These are phyloP conservation scores for Cephalopholis sonnerati DNA, from an alignment of 2,113 vertebrate genomes.

Conservation along the genomic window DNA sequence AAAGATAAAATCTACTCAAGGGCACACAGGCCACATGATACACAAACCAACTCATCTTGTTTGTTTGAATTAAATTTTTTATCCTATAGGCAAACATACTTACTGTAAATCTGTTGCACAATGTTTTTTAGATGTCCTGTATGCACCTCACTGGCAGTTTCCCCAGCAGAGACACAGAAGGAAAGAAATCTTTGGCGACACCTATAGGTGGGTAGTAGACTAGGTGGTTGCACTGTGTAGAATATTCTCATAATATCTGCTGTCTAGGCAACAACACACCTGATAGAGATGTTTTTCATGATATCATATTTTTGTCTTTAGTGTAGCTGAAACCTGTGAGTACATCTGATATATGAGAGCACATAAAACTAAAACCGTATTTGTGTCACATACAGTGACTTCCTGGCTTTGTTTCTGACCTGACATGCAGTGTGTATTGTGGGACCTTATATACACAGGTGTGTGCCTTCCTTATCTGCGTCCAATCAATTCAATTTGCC, in stretches of 20 bases:
- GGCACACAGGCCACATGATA: not conserved
- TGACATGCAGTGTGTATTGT: too few relatives aligned
- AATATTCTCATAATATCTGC: not conserved
- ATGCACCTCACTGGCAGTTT: not conserved
- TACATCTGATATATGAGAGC: not conserved
- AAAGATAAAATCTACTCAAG: slow-evolving; percentile 31
- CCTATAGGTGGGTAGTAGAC: slow-evolving; percentile 53
- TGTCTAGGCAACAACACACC: slow-evolving; percentile 1
- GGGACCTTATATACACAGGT: too few relatives aligned
- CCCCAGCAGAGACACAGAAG: not conserved
- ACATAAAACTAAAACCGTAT: not conserved
- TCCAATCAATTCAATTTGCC: too few relatives aligned
- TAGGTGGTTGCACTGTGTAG: not conserved
- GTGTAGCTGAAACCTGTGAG: not conserved
- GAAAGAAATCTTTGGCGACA: slow-evolving; percentile 64
- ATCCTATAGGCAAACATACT: slow-evolving; percentile 9
- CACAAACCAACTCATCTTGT: slow-evolving; percentile 9
- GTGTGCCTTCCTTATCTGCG: too few relatives aligned
- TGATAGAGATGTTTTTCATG: not conserved
- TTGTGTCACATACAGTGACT: not conserved
- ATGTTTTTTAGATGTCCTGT: slow-evolving; percentile 38
- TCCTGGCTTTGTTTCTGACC: too few relatives aligned
- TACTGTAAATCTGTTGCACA: slow-evolving; percentile 33
- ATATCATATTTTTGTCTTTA: not conserved
- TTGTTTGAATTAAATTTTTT: slow-evolving; percentile 11